Base-by-base conservation (phyloP, 2,113 vertebrate species). In the Bufo bufo region DNA sequence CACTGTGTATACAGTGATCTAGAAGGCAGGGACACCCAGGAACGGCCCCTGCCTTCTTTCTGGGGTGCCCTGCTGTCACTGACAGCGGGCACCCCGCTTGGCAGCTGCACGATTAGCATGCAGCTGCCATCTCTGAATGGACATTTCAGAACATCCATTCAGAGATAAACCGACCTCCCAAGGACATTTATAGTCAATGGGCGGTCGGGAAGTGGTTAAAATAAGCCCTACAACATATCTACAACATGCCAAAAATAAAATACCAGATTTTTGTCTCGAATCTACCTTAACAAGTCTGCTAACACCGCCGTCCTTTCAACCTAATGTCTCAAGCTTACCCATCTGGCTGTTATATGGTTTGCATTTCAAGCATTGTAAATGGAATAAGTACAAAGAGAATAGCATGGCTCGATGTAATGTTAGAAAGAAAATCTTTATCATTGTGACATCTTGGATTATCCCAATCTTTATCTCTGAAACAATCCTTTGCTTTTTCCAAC, bases 381-480 rank as follows among this genome's bases (percentile, higher is more conserved):
- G 81, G 87, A 84, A 84, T 56, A 20, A 89, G 87, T 84, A 89
- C 87, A 89, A 89, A 89, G 81, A 77, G 61, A 84, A 89, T 43
- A 77, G 33, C 72, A 78, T n/a, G 45, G 87, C 80, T 84, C 61
- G n/a, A 69, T 89, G 81, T 89, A 84, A 88, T 78, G 58, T 66
- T 84, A 84, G 74, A 50, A 89, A 89, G 82, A 84, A 84, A 89
- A 78, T 84, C 87, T 89, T 84, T 89, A 84, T 88, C 87, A 88
- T 88, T 88, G 87, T 88, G 81, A 88, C 87, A 88, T 88, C 87
- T 88, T 88, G 87, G 87, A 88, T 88, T 88, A 92, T 91, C 91
- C 91, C 92, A 90, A 91, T 94, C 93, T 94, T 85, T 91, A 90
- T 91, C 87, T 89, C 91, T 89, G 45, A 91, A 87, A 90, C 93